Percentiles rank a stretch among this genome's conserved stretches.
These are phyloP conservation scores for Paratilapia polleni DNA, from an alignment of 2,113 vertebrate species.

Conservation along the genomic window DNA sequence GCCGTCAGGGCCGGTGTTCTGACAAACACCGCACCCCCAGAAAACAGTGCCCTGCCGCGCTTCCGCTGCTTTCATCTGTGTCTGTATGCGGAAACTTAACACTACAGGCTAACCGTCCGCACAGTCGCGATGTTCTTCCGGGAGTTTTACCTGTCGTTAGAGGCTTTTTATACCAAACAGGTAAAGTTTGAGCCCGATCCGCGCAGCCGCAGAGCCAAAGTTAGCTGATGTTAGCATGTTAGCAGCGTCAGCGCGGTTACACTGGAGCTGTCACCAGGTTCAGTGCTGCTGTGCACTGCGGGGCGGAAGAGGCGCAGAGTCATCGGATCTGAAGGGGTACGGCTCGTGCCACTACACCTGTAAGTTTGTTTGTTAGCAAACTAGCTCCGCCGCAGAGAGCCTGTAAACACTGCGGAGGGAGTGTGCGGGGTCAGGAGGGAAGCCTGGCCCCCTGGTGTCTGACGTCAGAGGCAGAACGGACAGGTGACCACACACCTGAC, in stretches of 20 bases:
- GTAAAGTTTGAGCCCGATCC: background rate
- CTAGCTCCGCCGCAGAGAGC: background rate
- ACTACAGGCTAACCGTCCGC: background rate
- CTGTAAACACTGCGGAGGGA: background rate
- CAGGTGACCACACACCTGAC: conserved; percentile 13
- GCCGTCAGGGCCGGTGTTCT: conserved; percentile 29
- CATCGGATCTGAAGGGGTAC: background rate
- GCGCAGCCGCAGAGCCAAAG: background rate
- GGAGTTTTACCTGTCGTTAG: background rate
- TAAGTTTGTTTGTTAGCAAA: background rate
- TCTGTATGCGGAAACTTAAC: background rate
- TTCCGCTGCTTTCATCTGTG: background rate
- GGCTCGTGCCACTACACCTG: background rate
- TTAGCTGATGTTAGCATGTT: background rate
- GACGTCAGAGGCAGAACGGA: background rate
- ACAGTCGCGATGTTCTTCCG: rapidly evolving
- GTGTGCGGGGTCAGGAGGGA: background rate
- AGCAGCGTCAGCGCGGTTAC: background rate
- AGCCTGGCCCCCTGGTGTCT: background rate
- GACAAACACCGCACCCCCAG: background rate
- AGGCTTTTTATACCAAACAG: background rate
- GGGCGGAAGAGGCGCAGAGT: background rate
- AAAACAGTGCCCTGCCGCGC: background rate
- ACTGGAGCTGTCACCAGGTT: background rate
- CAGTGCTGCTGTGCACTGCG: background rate